These are phyloP conservation scores for Drosophila saltans DNA, from an alignment of 1,140 invertebrate species.

Conservation along the genomic window DNA sequence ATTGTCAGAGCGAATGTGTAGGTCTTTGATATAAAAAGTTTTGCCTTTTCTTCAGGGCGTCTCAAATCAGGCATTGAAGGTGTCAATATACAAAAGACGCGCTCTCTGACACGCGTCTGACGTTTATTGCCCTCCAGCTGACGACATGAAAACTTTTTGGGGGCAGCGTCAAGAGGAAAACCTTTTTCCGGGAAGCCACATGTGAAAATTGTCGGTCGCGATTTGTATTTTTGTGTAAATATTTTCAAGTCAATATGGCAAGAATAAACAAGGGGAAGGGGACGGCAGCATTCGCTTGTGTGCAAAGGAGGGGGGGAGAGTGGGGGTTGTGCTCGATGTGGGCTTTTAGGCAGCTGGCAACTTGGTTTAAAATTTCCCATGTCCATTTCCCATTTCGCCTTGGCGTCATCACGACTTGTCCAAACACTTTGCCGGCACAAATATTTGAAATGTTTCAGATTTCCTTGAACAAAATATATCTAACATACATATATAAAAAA, in stretches of 20 bases:
- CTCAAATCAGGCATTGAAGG: conserved; percentile 58
- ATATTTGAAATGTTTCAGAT: conserved; percentile 80
- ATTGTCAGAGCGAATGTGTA: conserved; percentile 13
- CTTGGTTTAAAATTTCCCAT: conserved; percentile 78
- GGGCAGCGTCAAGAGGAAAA: conserved; percentile 25
- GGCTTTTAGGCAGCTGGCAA: conserved; percentile 66
- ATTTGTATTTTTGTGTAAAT: conserved; percentile 76
- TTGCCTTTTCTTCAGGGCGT: conserved; percentile 42
- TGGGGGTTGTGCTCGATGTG: not conserved
- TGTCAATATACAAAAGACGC: conserved; percentile 75
- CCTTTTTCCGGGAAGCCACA: conserved; percentile 44
- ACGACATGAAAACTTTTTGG: conserved; percentile 54
- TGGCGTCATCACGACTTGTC: conserved; percentile 68
- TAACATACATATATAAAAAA: conserved; percentile 17
- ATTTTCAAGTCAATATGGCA: conserved; percentile 76
- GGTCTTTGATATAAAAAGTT: not conserved
- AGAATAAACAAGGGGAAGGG: conserved; percentile 51
- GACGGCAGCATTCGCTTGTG: not conserved
- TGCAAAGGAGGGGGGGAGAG: not conserved
- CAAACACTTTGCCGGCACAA: conserved; percentile 61
- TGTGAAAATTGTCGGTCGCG: conserved; percentile 60
- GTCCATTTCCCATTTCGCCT: conserved; percentile 36
- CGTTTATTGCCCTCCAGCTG: conserved; percentile 71
- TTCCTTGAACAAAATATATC: conserved; percentile 31
- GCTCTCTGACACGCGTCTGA: conserved; percentile 71